phyloP scores from a whole-genome alignment of 2,113 vertebrate genomes.

The Hystrix cristata region DNA sequence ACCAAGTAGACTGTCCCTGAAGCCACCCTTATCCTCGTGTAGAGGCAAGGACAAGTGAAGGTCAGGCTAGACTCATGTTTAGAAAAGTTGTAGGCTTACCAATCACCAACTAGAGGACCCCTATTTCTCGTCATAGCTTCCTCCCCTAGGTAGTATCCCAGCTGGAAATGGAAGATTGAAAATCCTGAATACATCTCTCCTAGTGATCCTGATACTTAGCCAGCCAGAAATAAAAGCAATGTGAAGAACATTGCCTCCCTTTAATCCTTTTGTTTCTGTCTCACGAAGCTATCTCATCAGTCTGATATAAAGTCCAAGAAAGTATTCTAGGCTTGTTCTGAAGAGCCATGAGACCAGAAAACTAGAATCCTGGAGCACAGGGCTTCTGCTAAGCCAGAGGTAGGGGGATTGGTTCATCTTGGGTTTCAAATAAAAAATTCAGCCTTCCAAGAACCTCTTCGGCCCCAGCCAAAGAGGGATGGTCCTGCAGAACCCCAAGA shows the following conservation, averaged over 20 bases:
- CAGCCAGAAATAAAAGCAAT: constrained; percentile 74
- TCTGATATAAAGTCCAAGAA: background rate
- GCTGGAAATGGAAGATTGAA: constrained; percentile 47
- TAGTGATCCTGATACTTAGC: constrained; percentile 56
- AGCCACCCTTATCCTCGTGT: background rate
- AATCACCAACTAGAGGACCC: background rate
- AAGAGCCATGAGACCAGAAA: background rate
- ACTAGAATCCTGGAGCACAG: background rate
- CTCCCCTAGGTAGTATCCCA: background rate
- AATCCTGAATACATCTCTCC: constrained; percentile 19
- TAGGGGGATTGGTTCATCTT: background rate
- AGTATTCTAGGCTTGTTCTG: background rate
- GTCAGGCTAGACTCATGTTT: background rate
- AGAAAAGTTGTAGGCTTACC: background rate
- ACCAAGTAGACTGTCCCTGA: constrained; percentile 38
- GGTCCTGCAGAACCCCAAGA: background rate
- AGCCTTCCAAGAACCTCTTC: background rate
- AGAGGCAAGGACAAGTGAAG: too few relatives aligned
- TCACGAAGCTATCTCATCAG: background rate
- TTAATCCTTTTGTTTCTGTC: background rate
- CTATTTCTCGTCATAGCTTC: background rate
- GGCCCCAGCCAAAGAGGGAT: fast-evolving
- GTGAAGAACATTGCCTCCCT: background rate
- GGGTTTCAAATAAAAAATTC: background rate
- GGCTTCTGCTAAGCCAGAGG: background rate